phyloP scores from a whole-genome alignment of 2,888 invertebrate species.

The Drosophila niveifrons region DNA sequence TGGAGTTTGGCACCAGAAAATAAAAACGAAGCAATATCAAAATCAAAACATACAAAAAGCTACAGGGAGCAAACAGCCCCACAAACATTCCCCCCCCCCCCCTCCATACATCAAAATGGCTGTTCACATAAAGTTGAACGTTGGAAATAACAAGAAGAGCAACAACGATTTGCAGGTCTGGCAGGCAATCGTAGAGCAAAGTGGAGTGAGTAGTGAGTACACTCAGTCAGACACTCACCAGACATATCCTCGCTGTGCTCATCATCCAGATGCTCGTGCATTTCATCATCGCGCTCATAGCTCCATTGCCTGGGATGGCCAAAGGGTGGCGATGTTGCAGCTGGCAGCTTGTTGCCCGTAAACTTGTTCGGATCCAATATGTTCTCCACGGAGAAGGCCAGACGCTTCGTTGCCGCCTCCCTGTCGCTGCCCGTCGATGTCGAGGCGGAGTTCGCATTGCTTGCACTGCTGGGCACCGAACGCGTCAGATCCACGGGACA shows the following conservation, averaged over 20 bases:
- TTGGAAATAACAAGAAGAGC: constrained; percentile 32
- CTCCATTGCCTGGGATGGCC: constrained; percentile 86
- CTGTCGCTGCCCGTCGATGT: constrained; percentile 83
- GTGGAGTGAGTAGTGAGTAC: too few species aligned
- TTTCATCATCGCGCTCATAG: constrained; percentile 85
- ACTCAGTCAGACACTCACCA: constrained; percentile 85
- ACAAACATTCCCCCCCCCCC: constrained; percentile 33
- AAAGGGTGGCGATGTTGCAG: constrained; percentile 60
- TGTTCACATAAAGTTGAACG: constrained; percentile 29
- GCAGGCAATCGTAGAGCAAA: constrained; percentile 9
- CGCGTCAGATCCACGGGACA: constrained; percentile 85
- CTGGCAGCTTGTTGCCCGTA: constrained; percentile 88
- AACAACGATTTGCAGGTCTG: constrained; percentile 38
- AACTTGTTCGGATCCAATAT: constrained; percentile 96
- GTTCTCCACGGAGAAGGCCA: constrained; percentile 96
- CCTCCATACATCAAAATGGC: constrained; percentile 5
- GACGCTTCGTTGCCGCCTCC: constrained; percentile 86
- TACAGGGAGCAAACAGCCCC: constrained; percentile 56
- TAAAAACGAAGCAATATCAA: constrained; percentile 40
- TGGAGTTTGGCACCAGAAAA: neutral
- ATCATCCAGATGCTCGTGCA: constrained; percentile 84
- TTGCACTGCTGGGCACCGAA: constrained; percentile 78
- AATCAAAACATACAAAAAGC: constrained; percentile 75
- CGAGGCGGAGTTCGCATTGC: constrained; percentile 70
- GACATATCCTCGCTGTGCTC: constrained; percentile 86